phyloP scores from a whole-genome alignment of 2,888 invertebrate species.

The Congeria kusceri region DNA sequence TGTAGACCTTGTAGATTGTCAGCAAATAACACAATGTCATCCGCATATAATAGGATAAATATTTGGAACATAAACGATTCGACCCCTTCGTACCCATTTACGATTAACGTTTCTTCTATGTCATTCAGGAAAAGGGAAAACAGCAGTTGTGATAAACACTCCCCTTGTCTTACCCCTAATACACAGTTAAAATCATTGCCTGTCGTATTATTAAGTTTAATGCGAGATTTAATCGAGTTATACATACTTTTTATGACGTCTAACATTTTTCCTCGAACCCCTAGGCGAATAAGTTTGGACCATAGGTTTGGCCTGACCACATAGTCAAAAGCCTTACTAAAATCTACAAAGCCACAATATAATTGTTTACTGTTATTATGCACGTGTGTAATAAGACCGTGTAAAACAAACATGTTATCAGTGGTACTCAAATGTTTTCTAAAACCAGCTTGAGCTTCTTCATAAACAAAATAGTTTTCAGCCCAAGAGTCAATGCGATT shows the following conservation, averaged over 20 bases:
- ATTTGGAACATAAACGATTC: neutral
- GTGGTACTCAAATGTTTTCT: too few species aligned
- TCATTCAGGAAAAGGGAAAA: neutral
- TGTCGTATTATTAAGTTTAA: too few species aligned
- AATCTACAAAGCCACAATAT: neutral
- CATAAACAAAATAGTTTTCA: too few species aligned
- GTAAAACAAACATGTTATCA: too few species aligned
- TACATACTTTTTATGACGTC: too few species aligned
- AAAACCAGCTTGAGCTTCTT: too few species aligned
- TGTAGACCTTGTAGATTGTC: neutral
- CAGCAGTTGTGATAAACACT: slow-evolving; percentile 5
- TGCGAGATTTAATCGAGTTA: too few species aligned
- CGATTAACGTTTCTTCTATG: too few species aligned
- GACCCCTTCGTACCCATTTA: slow-evolving; percentile 8
- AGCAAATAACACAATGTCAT: neutral
- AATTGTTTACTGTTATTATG: too few species aligned
- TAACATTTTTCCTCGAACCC: neutral
- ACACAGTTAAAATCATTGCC: neutral
- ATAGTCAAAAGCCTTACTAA: neutral
- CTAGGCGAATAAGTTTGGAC: neutral
- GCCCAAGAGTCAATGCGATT: too few species aligned
- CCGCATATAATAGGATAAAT: neutral
- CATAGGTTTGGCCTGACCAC: neutral
- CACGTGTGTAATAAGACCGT: too few species aligned
- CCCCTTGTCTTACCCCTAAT: slow-evolving; percentile 4